Base-by-base conservation (phyloP, 1,140 invertebrate species). In the Drosophila sp. region DNA sequence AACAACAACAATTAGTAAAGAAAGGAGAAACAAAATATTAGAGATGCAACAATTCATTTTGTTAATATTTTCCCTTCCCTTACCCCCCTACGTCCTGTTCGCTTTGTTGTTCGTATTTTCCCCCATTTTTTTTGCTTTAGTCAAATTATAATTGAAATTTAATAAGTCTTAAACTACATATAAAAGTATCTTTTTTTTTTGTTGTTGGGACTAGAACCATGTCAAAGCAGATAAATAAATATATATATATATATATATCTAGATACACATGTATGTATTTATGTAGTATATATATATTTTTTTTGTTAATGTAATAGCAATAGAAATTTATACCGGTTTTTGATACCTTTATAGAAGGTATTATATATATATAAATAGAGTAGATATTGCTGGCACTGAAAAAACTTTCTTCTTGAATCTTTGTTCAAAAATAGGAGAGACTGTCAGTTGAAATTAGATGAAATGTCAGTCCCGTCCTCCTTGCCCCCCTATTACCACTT, bases 131-230 rank as follows among this genome's bases (percentile, higher is more conserved):
- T 35, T 67, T 73, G 33, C 69, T 44, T 76, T 76, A 76, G 73
- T 76, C 66, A 58, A 76, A 76, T 76, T 78, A 63, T 70, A 65
- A 64, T 61, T 47, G 44, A 70, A 70, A 60, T 74, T 57, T 57
- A 44, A 44, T 60, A 55, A 64, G 54, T 54, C 11, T n/a, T 66
- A 32, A 57, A 29, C 41, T 57, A 55, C 23, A 27, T 63, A 44
- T 32, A 69, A 33, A 30, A 27, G n/a, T 8, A 35, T 76, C 44
- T 67, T 72, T 71, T 72, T 58, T 47, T 64, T 58, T 58, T 57
- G 35, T 38, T 38, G 35, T 56, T 33, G 55, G 55, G 77, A 73
- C 57, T 84, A 84, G 76, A 70, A 30, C 4, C 30, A 30, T 30
- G 30, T 30, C 30, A 30, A 30, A 30, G 35, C 35, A 38, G 35